A percentile compares a stretch with the other conserved stretches of the same genome.
Evolutionary conservation across 1,140 invertebrate species (phyloP).

Genomic region (Thalassaphorura encarpata): DNA sequence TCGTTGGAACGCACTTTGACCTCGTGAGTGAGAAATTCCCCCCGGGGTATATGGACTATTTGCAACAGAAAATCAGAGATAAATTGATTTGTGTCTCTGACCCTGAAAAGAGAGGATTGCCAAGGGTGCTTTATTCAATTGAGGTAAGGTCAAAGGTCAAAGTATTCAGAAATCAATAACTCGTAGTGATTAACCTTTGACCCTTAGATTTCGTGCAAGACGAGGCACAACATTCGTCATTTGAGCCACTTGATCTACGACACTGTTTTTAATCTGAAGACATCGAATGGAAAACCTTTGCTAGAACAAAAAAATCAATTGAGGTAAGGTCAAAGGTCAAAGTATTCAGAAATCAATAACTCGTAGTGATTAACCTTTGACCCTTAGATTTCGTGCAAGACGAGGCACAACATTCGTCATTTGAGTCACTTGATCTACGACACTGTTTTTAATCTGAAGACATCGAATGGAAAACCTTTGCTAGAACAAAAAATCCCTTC

Average conservation of each 20-base stretch:
- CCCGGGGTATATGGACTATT: constrained; percentile 59
- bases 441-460: constrained; percentile 78
- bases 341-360: too few relatives aligned
- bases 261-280: constrained; percentile 78
- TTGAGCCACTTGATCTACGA: constrained; percentile 90
- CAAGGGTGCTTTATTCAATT: constrained; percentile 83
- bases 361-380: too few relatives aligned
- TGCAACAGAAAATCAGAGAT: constrained; percentile 80
- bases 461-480: constrained; percentile 68
- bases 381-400: constrained; percentile 58
- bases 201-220: constrained; percentile 60
- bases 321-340: constrained; percentile 88
- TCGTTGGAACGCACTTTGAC: constrained; percentile 92
- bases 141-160: too few relatives aligned
- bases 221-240: constrained; percentile 78
- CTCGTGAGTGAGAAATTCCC: constrained; percentile 61
- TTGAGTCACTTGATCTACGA: constrained; percentile 90
- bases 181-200: too few relatives aligned
- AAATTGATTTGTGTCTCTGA: constrained; percentile 84
- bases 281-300: constrained; percentile 68
- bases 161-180: too few relatives aligned
- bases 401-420: constrained; percentile 78
- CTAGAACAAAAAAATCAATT: constrained; percentile 92
- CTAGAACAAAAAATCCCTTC: constrained; percentile 92
- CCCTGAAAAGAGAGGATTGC: constrained; percentile 90